Base-by-base conservation (phyloP, 2,797 vertebrate genomes). In the Muscicapa striata region DNA sequence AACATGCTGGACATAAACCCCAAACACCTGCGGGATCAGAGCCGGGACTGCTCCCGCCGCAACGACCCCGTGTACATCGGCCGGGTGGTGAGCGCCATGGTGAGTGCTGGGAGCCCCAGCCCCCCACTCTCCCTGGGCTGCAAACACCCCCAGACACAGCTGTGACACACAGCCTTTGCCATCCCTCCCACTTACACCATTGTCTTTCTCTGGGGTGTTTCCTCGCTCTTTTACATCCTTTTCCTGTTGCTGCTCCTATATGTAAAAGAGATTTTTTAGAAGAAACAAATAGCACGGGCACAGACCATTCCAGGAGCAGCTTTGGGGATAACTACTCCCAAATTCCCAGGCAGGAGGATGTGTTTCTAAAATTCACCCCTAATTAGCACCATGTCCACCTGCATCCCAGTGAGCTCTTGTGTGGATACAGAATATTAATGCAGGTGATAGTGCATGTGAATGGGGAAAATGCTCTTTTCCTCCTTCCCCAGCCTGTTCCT, bases 31-130 rank as follows among this genome's bases (percentile, higher is more conserved):
- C 95, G 58, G 24, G 97, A 99, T 75, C 97, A 98, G 34, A 91
- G 97, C 59, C 97, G 97, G 55, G 99, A 99, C 75, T 98, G 98
- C 88, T 98, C 98, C 12, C 98, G 98, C n/a, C 98, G 99, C 90
- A 98, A 98, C 19, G 98, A 98, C 84, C 98, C 99, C 0, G 93
- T 99, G 55, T 99, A 99, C 20, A 97, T 99, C 15, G 98, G 98
- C 96, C 97, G 99, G 94, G 98, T 99, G 83, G 98, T 99, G 59
- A 99, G 99, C 51, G 98, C 97, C 69, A 99, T 99, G 99, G 99
- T 99, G 94, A 98, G 98, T 97, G 36, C 4, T 18, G 14, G 22
- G 51, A 19, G 13, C 23, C 79, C 45, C 66, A 27, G 20, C 51
- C 40, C 51, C 57, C 72, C 77, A 10, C 11, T 4, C 27, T 19